A percentile compares a stretch with the other conserved stretches of the same genome.
These are phyloP conservation scores for Cecidostiba fungosa DNA, from an alignment of 2,888 invertebrate genomes.

Conservation along the genomic window DNA sequence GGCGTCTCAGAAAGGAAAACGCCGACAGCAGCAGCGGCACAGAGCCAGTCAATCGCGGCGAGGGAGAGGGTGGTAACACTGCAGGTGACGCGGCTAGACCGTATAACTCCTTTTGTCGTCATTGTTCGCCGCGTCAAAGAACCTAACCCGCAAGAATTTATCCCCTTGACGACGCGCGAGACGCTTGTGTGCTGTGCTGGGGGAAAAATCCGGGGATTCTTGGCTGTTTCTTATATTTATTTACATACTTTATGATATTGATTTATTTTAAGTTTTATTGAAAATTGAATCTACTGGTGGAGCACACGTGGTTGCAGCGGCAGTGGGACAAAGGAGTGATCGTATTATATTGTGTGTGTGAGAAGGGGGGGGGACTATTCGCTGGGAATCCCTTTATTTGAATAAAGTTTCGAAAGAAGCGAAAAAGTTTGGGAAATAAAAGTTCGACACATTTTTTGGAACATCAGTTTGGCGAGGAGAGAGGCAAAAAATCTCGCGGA, in stretches of 20 bases:
- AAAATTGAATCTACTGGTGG: background rate
- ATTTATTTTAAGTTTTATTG: background rate
- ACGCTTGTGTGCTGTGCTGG: background rate
- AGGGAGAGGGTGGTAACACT: conserved; percentile 42
- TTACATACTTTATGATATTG: background rate
- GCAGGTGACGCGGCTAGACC: conserved; percentile 67
- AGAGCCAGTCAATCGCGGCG: conserved; percentile 21
- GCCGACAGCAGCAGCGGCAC: background rate
- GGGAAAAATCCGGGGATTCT: background rate
- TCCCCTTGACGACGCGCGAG: conserved; percentile 51
- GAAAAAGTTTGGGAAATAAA: conserved; percentile 2
- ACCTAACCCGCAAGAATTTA: conserved; percentile 62
- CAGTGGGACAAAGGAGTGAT: background rate
- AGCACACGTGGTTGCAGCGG: background rate
- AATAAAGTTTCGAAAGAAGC: conserved; percentile 5
- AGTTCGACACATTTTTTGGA: conserved; percentile 11
- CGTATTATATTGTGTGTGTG: background rate
- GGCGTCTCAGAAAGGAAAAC: background rate
- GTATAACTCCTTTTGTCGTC: conserved; percentile 68
- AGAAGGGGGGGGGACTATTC: background rate
- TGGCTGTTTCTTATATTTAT: background rate
- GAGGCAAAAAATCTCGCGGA: background rate
- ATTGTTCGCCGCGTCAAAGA: conserved; percentile 66
- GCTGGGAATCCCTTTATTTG: background rate
- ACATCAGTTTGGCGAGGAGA: background rate